Percentiles rank a stretch among this genome's conserved stretches.
Conservation (phyloP, 2,888 invertebrate species). For the Aricia artaxerxes region DNA sequence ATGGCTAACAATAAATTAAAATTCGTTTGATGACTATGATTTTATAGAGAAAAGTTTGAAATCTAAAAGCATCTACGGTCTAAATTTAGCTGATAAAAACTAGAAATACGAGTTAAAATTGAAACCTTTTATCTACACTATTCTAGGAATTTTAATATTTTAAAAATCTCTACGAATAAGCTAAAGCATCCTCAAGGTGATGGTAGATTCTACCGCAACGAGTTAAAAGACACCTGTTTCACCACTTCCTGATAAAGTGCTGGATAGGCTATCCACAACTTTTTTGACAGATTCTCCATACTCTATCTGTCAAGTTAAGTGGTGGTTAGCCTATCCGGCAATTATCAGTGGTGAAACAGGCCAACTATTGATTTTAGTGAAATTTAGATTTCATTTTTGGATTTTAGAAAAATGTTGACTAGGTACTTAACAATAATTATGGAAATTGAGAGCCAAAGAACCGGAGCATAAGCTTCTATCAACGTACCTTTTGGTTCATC, state of each 20-base stretch:
- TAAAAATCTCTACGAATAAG: neutral
- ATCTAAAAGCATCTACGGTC: neutral
- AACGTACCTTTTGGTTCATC: slow-evolving; percentile 61
- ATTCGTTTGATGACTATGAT: neutral
- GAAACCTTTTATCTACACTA: neutral
- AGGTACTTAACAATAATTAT: neutral
- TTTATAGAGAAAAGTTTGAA: neutral
- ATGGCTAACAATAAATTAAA: too few species aligned
- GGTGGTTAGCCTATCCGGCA: too few species aligned
- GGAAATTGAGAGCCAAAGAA: neutral
- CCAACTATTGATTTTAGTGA: neutral
- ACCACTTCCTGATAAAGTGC: too few species aligned
- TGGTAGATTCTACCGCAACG: neutral
- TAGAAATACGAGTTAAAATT: neutral
- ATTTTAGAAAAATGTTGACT: neutral
- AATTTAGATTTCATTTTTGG: neutral
- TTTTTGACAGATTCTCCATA: too few species aligned
- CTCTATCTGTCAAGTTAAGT: too few species aligned
- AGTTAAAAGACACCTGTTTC: neutral
- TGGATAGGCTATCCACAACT: too few species aligned
- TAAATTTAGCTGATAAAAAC: neutral
- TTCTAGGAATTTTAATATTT: neutral
- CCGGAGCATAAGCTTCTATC: neutral
- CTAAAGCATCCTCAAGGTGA: neutral
- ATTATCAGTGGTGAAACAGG: too few species aligned